Base-by-base conservation (phyloP, 2,888 invertebrate species). In the Dermolepida albohirtum region DNA sequence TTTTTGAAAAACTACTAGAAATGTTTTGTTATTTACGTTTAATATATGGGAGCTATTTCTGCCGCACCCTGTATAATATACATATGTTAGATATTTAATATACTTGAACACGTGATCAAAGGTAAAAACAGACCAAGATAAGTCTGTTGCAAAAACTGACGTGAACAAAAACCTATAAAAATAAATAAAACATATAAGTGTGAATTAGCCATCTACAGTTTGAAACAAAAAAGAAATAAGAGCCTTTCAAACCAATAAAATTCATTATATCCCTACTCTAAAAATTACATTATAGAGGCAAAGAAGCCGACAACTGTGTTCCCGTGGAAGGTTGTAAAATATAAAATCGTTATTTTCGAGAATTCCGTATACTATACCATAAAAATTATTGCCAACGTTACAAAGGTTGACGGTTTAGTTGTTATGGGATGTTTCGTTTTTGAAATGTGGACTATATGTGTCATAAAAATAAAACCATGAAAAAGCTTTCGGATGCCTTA, bases 181-280 rank as follows among this genome's bases (percentile, higher is more conserved):
- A 55, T 14, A 41, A 39, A 29, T 16, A 40, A 12, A 55, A 34
- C 29, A 11, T 10, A 14, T 7, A 41, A 55, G 11, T 22, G 43
- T 16, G 22, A 55, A 17, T 17, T 5, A 29, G 29, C 5, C 27
- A 43, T 27, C 1, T 2, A 44, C 7, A 44, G 44, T 27, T 40
- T 7, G 44, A 43, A 57, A 57, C 43, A 57, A 57, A 57, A 27
- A 57, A 12, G 29, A 43, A 16, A n/a, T 22, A 49, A 27, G n/a
- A 64, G 51, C 51, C 12, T 40, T 49, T 64, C 51, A 41, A 22
- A 41, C 51, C 64, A 64, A 51, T 64, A 51, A 64, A 64, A 64
- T 64, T 64, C 64, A 51, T 64, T 64, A 64, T 27, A 64, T 64
- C 50, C 63, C 64, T 64, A 51, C 51, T 40, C 50, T 51, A 17